Base-by-base conservation (phyloP, 2,113 vertebrate genomes). In the Rhagologus leucostigma region DNA sequence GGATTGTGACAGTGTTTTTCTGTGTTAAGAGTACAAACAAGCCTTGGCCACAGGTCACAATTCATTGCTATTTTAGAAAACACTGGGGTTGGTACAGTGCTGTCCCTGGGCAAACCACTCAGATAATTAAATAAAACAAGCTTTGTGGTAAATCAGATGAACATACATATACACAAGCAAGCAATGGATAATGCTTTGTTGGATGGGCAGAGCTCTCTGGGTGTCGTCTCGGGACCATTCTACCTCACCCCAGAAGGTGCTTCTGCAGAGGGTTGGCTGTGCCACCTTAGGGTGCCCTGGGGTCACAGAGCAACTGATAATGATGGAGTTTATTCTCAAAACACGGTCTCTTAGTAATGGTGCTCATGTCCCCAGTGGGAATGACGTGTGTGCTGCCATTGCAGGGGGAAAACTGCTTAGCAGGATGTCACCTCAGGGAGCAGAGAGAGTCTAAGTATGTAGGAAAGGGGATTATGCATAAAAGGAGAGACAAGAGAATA, bases 31-130 rank as follows among this genome's bases (percentile, higher is more conserved):
- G 60, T 69, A 92, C 93, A 95, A 96, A 96, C 88, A 96, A 93
- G 76, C 80, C 42, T 71, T 86, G 95, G 83, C 92, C 95, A 97
- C 86, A 35, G 94, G 88, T 95, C 95, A 82, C 10, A 41, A 88
- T 89, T 84, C 93, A 79, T 60, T 86, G 56, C 41, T 62, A 52
- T 60, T 95, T 84, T 49, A 81, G 62, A 88, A 96, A 86, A 93
- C 49, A 92, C 23, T 76, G 50, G 37, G 41, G 46, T 60, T 93
- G 79, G 71, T 84, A 90, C 60, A 49, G 13, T 47, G 71, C 29
- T 65, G 29, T 92, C 44, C 62, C 56, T 78, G 64, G 68, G 89
- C 35, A 96, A 89, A 86, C 64, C 52, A 71, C 29, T 83, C 53
- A 33, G 16, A 57, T 87, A 84, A 94, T 86, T 65, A 96, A 92